These are phyloP conservation scores for Acanthochromis polyacanthus DNA, from an alignment of 2,113 vertebrate species.

Conservation along the genomic window DNA sequence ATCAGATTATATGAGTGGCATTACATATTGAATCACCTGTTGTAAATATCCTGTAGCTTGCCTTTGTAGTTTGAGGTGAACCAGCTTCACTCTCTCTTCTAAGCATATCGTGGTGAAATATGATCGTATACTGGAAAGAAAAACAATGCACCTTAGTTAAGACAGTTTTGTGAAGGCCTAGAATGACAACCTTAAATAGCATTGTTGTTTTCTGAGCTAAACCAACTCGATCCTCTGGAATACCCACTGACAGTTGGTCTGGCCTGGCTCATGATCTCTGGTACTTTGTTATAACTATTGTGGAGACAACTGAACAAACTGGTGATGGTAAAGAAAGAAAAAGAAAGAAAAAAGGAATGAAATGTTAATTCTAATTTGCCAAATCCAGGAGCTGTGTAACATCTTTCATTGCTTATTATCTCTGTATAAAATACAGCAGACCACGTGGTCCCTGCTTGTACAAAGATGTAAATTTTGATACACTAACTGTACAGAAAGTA, in stretches of 20 bases:
- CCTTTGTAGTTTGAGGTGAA: slow-evolving; percentile 1
- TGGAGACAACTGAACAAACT: not conserved
- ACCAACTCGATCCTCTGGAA: not conserved
- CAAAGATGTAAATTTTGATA: slow-evolving; percentile 62
- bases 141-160: slow-evolving; percentile 5
- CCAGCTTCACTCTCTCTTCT: not conserved
- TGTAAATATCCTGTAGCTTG: slow-evolving; percentile 26
- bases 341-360: not conserved
- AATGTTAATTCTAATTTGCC: slow-evolving; percentile 31
- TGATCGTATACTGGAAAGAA: not conserved
- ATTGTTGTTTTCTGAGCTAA: slow-evolving; percentile 13
- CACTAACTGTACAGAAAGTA: slow-evolving; percentile 33
- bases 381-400: slow-evolving; percentile 32
- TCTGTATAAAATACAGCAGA: slow-evolving; percentile 12
- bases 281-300: slow-evolving; percentile 14
- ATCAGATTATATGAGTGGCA: slow-evolving; percentile 5
- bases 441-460: slow-evolving; percentile 39
- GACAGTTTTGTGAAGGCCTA: not conserved
- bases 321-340: not conserved
- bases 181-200: slow-evolving; percentile 16
- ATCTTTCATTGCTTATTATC: slow-evolving; percentile 14
- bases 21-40: slow-evolving; percentile 20
- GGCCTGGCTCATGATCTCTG: not conserved
- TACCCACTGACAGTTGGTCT: not conserved
- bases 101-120: not conserved